Conservation (phyloP, 1,140 invertebrate species). For the Drosophila ogumai region DNA sequence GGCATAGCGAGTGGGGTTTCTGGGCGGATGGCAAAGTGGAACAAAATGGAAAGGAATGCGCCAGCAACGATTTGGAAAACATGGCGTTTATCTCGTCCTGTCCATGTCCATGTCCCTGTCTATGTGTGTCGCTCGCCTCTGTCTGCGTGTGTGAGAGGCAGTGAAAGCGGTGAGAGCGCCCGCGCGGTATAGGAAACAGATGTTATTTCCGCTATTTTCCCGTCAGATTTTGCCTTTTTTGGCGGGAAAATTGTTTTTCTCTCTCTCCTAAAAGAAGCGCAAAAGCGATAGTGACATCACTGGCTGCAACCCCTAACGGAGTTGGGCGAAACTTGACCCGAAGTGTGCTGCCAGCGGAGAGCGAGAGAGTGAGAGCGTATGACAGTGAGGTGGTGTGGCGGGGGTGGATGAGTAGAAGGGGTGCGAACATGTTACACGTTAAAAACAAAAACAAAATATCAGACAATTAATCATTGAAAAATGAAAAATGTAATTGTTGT, state of each 20-base stretch:
- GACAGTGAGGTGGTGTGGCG: slow-evolving; percentile 1
- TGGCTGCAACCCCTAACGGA: slow-evolving; percentile 76
- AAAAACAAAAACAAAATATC: neutral
- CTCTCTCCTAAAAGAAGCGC: no score
- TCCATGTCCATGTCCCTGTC: slow-evolving; percentile 37
- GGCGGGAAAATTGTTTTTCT: no score
- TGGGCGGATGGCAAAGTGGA: slow-evolving; percentile 69
- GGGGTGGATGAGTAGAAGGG: slow-evolving; percentile 13
- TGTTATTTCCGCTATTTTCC: neutral
- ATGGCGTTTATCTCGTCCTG: slow-evolving; percentile 49
- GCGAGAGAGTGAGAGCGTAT: slow-evolving; percentile 37
- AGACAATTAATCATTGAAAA: neutral
- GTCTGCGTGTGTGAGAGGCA: slow-evolving; percentile 44
- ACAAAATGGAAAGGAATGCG: slow-evolving; percentile 81
- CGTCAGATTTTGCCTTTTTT: neutral
- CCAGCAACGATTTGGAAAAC: slow-evolving; percentile 66
- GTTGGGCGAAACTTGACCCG: slow-evolving; percentile 70
- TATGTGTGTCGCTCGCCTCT: slow-evolving; percentile 58
- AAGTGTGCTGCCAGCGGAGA: slow-evolving; percentile 19
- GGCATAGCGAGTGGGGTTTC: slow-evolving; percentile 38
- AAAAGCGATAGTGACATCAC: neutral
- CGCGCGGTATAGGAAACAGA: slow-evolving; percentile 52
- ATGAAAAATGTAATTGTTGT: neutral
- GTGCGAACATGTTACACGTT: slow-evolving; percentile 4
- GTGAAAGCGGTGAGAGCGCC: slow-evolving; percentile 78